Evolutionary conservation across 2,888 invertebrate genomes (phyloP).

Genomic region (Labia minor): DNA sequence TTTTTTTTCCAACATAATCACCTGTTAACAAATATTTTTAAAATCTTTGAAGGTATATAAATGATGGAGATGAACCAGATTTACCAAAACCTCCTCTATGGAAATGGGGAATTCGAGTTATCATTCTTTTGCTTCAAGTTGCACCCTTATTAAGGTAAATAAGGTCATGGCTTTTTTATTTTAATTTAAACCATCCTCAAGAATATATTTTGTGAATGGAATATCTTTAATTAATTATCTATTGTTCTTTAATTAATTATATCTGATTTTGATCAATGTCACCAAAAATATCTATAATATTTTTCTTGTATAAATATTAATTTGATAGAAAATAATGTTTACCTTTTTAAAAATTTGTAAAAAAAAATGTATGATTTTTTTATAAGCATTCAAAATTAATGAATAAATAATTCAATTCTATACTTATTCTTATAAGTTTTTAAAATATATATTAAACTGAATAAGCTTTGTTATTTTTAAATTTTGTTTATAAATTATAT

Average conservation of each 20-base stretch:
- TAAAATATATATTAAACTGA: no score
- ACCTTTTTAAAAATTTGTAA: no score
- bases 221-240: neutral
- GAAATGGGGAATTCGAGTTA: conserved; percentile 38
- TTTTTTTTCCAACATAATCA: neutral
- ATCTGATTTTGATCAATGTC: no score
- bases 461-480: no score
- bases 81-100: conserved; percentile 35
- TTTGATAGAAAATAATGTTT: no score
- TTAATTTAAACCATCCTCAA: neutral
- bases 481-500: no score
- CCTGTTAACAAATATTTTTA: neutral
- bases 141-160: conserved; percentile 38
- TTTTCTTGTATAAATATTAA: no score
- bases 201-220: neutral
- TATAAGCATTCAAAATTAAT: no score
- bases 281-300: no score
- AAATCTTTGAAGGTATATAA: conserved; percentile 36
- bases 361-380: no score
- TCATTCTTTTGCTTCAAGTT: conserved; percentile 39
- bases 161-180: conserved; percentile 16
- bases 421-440: no score
- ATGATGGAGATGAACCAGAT: conserved; percentile 39
- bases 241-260: neutral
- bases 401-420: no score